Conservation (phyloP, 2,888 invertebrate species). For the Zaprionus lineosus region DNA sequence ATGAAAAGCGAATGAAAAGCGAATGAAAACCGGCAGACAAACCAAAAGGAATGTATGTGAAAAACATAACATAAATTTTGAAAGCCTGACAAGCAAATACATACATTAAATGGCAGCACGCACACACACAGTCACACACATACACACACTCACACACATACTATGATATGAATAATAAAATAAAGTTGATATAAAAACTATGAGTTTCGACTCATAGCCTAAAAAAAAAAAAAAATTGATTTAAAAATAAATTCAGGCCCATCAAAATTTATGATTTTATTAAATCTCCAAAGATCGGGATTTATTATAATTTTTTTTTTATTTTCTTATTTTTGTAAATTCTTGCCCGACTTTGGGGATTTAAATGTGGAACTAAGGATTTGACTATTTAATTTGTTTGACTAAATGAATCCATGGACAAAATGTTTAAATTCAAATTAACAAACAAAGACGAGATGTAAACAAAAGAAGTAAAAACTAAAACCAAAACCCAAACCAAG, state of each 20-base stretch:
- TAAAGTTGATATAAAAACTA: constrained; percentile 70
- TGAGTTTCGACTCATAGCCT: no score
- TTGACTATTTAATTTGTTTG: constrained; percentile 25
- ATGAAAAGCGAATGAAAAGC: constrained; percentile 30
- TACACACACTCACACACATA: constrained; percentile 9
- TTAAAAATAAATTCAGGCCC: constrained; percentile 70
- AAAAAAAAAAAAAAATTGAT: constrained; percentile 56
- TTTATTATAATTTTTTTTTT: no score
- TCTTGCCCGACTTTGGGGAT: no score
- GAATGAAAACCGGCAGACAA: constrained; percentile 60
- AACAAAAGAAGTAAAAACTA: no score
- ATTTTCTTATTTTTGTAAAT: no score
- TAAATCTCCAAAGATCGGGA: no score
- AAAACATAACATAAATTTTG: constrained; percentile 73
- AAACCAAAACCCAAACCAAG: no score
- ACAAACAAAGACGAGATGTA: constrained; percentile 38
- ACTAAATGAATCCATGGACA: constrained; percentile 29
- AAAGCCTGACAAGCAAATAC: constrained; percentile 71
- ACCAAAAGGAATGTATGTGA: constrained; percentile 70
- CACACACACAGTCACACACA: constrained; percentile 25
- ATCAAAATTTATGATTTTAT: constrained; percentile 68
- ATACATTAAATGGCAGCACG: constrained; percentile 42
- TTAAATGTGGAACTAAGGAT: no score
- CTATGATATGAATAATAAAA: constrained; percentile 43
- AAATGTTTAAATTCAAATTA: constrained; percentile 62